Conservation (phyloP, 2,797 vertebrate genomes). For the Crenichthys baileyi region DNA sequence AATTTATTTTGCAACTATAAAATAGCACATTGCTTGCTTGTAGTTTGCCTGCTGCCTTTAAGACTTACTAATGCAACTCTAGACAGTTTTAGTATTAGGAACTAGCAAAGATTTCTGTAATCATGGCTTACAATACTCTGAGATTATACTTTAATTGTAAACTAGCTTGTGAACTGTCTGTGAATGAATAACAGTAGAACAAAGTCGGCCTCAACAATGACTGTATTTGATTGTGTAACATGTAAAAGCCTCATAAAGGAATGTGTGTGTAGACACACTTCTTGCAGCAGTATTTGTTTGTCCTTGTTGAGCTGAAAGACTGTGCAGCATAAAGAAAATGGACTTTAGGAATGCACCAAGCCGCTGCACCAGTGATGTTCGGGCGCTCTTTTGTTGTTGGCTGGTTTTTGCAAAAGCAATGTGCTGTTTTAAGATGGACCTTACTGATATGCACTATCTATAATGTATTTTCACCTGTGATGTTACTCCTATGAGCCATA, state of each 20-base stretch:
- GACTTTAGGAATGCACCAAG: slow-evolving; percentile 64
- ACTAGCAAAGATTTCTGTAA: slow-evolving; percentile 20
- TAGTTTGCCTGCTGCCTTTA: slow-evolving; percentile 26
- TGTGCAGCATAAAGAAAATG: slow-evolving; percentile 49
- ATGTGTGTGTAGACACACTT: slow-evolving; percentile 19
- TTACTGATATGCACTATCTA: slow-evolving; percentile 29
- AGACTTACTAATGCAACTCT: background rate
- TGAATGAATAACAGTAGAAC: slow-evolving; percentile 36
- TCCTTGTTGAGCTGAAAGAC: slow-evolving; percentile 21
- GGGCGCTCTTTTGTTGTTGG: slow-evolving; percentile 44
- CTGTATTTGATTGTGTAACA: slow-evolving; percentile 21
- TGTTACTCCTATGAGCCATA: slow-evolving; percentile 56
- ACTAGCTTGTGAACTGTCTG: slow-evolving; percentile 28
- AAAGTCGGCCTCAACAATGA: slow-evolving; percentile 36
- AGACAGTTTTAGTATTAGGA: background rate
- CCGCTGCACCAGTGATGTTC: slow-evolving; percentile 12
- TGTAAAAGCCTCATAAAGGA: slow-evolving; percentile 17
- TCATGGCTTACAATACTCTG: slow-evolving; percentile 9
- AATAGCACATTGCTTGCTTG: background rate
- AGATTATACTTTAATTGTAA: slow-evolving; percentile 33
- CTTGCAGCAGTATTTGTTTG: slow-evolving; percentile 23
- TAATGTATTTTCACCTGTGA: slow-evolving; percentile 34
- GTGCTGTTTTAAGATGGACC: background rate
- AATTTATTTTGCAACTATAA: background rate
- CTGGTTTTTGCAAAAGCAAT: background rate